A percentile compares a stretch with the other conserved stretches of the same genome.
These are phyloP conservation scores for Pipistrellus pygmaeus DNA, from an alignment of 2,797 vertebrate genomes.

Conservation along the genomic window DNA sequence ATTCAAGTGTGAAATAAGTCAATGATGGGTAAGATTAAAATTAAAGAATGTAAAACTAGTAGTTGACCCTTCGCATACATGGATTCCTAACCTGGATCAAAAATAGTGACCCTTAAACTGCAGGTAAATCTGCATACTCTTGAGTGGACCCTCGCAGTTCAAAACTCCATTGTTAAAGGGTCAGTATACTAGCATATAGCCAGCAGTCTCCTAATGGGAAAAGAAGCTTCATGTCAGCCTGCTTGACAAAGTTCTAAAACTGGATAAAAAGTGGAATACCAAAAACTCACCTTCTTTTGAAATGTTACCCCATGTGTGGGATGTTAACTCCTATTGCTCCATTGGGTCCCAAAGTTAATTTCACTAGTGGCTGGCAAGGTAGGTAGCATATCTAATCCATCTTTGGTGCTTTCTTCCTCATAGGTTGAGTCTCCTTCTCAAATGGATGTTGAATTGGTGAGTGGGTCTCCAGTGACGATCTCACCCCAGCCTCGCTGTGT, in stretches of 20 bases:
- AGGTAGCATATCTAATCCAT: background rate
- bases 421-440: slow-evolving; percentile 86
- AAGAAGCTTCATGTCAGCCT: slow-evolving; percentile 9
- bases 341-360: background rate
- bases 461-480: slow-evolving; percentile 86
- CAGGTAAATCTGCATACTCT: background rate
- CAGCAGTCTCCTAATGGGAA: background rate
- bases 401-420: background rate
- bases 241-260: slow-evolving; percentile 34
- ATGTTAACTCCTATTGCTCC: background rate
- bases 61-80: background rate
- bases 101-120: background rate
- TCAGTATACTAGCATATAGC: background rate
- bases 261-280: background rate
- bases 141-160: background rate
- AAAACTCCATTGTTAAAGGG: background rate
- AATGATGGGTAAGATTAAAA: background rate
- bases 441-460: slow-evolving; percentile 94
- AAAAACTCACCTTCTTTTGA: background rate
- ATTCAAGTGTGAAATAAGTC: slow-evolving; percentile 23
- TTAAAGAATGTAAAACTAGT: background rate
- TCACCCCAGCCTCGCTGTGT: slow-evolving; percentile 89
- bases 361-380: background rate
- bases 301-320: background rate
- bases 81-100: background rate